Base-by-base conservation (phyloP, 2,113 vertebrate genomes). In the Mastomys natalensis region DNA sequence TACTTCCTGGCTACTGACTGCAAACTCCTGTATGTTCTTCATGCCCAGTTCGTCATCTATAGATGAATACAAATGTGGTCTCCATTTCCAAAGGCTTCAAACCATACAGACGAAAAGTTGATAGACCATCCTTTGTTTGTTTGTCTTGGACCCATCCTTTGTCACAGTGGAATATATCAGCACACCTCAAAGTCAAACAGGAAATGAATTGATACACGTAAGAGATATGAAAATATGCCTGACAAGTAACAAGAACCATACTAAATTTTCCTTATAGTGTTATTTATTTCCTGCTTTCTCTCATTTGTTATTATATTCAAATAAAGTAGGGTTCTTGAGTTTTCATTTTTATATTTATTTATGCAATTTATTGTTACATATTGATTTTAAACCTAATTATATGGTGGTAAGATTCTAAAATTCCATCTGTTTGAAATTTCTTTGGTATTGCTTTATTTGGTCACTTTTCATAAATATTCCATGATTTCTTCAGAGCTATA, bases 401-500 rank as follows among this genome's bases (percentile, higher is more conserved):
- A 9, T 87, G 94, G 58, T 87, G 72, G 60, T 96, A 43, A 95
- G 48, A 93, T 95, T 51, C 2, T 93, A 51, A 96, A 60, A 93
- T 93, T 51, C 2, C 51, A 94, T 88, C 95, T 94, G 53, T 93
- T 97, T 53, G 34, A 95, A 91, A 87, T 92, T 86, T 96, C 89
- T 78, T 94, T 43, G 91, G 37, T 90, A 95, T 90, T 95, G 3
- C 45, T 92, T 48, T 12, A 29, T 72, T 85, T 96, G 66, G 78
- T 91, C 70, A 95, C 19, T 96, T 96, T 96, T 94, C 37, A 43
- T 94, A 94, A 96, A 92, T 95, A 96, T 91, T 92, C 40, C 60
- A 62, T 77, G 68, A 86, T 37, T 64, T 95, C 62, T 92, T 86
- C 34, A 89, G 37, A 89, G 89, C n/a, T 87, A 17, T 95, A 94